These are phyloP conservation scores for Corapipo altera DNA, from an alignment of 2,113 vertebrate genomes.

Conservation along the genomic window DNA sequence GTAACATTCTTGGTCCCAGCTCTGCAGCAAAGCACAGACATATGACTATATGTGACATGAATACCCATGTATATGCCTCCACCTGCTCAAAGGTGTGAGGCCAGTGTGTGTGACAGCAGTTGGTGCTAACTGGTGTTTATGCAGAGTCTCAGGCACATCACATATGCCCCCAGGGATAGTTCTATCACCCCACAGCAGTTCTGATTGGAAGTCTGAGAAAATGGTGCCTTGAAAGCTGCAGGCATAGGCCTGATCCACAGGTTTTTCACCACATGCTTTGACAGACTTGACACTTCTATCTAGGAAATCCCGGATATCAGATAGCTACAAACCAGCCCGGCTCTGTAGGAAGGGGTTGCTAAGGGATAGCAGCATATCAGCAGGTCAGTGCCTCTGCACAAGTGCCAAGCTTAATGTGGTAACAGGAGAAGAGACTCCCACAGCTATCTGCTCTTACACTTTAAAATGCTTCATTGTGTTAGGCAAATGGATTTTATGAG, in stretches of 20 bases:
- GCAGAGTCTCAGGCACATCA: not conserved
- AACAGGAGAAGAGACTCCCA: not conserved
- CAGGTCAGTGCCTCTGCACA: not conserved
- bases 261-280: not conserved
- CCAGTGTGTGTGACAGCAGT: not conserved
- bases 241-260: not conserved
- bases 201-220: not conserved
- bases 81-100: not conserved
- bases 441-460: not conserved
- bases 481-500: not conserved
- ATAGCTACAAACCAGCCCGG: not conserved
- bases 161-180: not conserved
- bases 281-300: not conserved
- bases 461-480: not conserved
- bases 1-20: not conserved
- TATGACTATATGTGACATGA: not conserved
- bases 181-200: not conserved
- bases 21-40: not conserved
- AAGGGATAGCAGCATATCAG: not conserved
- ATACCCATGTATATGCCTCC: not conserved
- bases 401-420: not conserved
- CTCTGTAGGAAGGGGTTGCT: not conserved
- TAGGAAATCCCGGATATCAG: not conserved
- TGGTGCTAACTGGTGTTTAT: not conserved
- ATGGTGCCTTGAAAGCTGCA: not conserved